Conservation (phyloP, 2,113 vertebrate genomes). For the Malurus alboscapulatus region DNA sequence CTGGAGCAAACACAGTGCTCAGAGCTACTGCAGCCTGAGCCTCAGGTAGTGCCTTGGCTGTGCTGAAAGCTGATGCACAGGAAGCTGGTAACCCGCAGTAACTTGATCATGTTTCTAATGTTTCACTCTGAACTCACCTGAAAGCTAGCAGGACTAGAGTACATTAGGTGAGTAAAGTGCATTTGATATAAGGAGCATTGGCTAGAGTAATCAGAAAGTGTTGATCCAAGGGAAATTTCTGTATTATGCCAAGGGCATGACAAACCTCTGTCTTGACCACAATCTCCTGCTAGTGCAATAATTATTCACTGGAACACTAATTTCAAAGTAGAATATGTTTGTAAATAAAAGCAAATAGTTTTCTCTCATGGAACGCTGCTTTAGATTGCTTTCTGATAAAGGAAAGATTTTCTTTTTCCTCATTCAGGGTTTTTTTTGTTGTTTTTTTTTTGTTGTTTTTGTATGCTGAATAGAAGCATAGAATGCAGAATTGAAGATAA, state of each 20-base stretch:
- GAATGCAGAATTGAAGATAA: background rate
- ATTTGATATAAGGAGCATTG: background rate
- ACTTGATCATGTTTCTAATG: background rate
- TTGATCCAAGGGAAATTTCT: background rate
- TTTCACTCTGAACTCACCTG: background rate
- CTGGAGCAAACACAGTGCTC: background rate
- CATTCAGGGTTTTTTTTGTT: background rate
- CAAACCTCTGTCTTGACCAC: background rate
- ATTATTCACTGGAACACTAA: background rate
- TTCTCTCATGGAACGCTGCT: background rate
- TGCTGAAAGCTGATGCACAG: background rate
- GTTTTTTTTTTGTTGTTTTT: background rate
- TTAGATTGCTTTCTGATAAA: background rate
- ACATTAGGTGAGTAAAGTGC: background rate
- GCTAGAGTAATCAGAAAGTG: background rate
- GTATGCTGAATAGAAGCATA: background rate
- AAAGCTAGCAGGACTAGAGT: background rate
- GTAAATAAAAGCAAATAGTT: background rate
- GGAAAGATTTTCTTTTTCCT: background rate
- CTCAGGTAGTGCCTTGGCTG: accelerated
- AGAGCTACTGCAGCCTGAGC: background rate
- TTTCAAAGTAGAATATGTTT: background rate
- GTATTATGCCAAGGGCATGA: background rate
- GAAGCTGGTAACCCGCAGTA: background rate
- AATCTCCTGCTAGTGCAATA: background rate